Evolutionary conservation across 92 coral and sea anemone genomes (phyloP), one percentile per base, ranked within the genome.

Genomic region (Micromussa lordhowensis): DNA sequence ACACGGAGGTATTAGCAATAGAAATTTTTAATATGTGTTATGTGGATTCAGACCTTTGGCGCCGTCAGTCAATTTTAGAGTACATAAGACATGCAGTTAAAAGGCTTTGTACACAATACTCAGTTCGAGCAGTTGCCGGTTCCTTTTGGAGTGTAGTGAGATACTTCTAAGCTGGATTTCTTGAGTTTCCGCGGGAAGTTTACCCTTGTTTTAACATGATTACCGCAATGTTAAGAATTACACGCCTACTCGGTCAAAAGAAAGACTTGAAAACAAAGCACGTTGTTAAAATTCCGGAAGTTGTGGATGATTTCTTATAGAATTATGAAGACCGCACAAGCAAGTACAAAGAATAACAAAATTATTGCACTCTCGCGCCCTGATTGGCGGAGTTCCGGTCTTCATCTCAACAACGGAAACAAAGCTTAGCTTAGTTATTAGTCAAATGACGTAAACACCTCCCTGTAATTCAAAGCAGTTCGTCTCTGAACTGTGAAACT

Each of bases 261-360:
- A 21, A 49, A 35, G 51, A 84, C 26, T 55, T n/a, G 54, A 72
- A 57, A 73, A 84, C 80, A 84, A 73, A 55, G 51, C 35, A 2
- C 7, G 66, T 35, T 57, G n/a, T 74, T 55, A 9, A 74, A 84
- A 78, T 34, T 70, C 88, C 88, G 88, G 81, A 74, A 74, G 58
- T 35, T 84, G 58, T 84, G 80, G 61, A 44, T 48, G 54, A 82
- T 40, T 82, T 68, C 34, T 18, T 59, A 32, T 34, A 22, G 53
- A 58, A n/a, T 11, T 68, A 29, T 79, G 68, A 8, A 19, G 69
- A 64, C 85, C 85, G 75, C 85, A 10, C 15, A 66, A 26, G 38
- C 44, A 82, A 82, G 22, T n/a, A 81, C 74, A 61, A 40, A 81
- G 85, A 81, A 61, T 35, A 81, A 81, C 75, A 81, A 81, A 81